These are phyloP conservation scores for Trisateles emortualis DNA, from an alignment of 2,888 invertebrate genomes.

Conservation along the genomic window DNA sequence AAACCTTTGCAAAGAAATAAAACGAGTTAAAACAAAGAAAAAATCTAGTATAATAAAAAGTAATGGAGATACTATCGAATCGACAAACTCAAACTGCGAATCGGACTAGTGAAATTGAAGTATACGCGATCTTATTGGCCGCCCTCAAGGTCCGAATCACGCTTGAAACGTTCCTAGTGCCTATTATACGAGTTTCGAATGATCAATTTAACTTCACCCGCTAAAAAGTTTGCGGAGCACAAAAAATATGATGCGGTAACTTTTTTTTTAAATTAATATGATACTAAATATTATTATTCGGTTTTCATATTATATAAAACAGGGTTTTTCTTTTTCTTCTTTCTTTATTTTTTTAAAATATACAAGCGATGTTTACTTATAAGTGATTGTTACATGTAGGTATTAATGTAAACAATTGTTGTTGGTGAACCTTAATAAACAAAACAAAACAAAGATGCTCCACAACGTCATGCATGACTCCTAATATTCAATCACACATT, in stretches of 20 bases:
- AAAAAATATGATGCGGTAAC: constrained; percentile 50
- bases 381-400: too few relatives aligned
- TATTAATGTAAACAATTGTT: too few relatives aligned
- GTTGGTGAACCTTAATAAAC: too few relatives aligned
- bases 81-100: constrained; percentile 28
- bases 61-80: constrained; percentile 23
- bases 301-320: too few relatives aligned
- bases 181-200: constrained; percentile 70
- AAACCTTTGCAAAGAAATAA: background rate
- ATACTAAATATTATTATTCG: too few relatives aligned
- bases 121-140: constrained; percentile 47
- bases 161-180: constrained; percentile 55
- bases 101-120: constrained; percentile 43
- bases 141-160: constrained; percentile 41
- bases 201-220: constrained; percentile 71
- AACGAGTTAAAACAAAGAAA: constrained; percentile 14
- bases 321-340: too few relatives aligned
- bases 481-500: too few relatives aligned
- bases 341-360: too few relatives aligned
- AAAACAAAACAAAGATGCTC: too few relatives aligned
- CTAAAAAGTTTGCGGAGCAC: constrained; percentile 44
- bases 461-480: too few relatives aligned
- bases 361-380: too few relatives aligned
- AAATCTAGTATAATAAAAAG: constrained; percentile 28
- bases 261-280: too few relatives aligned